Evolutionary conservation across 2,797 vertebrate species (phyloP).

Genomic region (Tympanoctomys barrerae): DNA sequence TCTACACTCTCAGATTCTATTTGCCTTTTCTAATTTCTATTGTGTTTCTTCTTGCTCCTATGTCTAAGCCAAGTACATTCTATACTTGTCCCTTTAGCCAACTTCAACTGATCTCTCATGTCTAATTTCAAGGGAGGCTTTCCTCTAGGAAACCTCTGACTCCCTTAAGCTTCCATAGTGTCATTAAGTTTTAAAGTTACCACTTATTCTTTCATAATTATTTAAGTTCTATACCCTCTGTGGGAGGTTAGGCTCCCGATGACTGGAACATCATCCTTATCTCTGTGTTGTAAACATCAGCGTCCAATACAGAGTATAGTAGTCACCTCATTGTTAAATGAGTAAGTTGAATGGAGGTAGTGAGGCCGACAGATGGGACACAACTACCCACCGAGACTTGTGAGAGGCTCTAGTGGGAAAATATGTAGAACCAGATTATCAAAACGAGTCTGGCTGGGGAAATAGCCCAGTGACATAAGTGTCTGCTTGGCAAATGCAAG

Average conservation of each 20-base stretch:
- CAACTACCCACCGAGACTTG: background rate
- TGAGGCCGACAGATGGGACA: background rate
- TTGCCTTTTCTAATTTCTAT: background rate
- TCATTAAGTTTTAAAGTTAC: background rate
- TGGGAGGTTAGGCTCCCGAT: background rate
- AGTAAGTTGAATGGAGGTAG: background rate
- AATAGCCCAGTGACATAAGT: no score
- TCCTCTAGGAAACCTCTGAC: background rate
- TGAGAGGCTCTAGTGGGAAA: background rate
- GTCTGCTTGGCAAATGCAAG: no score
- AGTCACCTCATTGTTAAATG: background rate
- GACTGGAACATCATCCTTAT: background rate
- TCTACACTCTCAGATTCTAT: no score
- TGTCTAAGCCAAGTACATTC: background rate
- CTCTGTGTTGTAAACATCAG: background rate
- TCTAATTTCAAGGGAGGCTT: background rate
- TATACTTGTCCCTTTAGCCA: background rate
- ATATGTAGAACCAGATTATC: background rate
- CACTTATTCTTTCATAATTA: background rate
- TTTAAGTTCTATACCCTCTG: background rate
- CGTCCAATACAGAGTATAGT: background rate
- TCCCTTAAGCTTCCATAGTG: background rate
- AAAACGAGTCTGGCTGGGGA: background rate
- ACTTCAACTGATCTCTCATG: background rate
- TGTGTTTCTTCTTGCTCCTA: background rate